phyloP scores from a whole-genome alignment of 2,888 invertebrate species.

The Girardia tigrina region DNA sequence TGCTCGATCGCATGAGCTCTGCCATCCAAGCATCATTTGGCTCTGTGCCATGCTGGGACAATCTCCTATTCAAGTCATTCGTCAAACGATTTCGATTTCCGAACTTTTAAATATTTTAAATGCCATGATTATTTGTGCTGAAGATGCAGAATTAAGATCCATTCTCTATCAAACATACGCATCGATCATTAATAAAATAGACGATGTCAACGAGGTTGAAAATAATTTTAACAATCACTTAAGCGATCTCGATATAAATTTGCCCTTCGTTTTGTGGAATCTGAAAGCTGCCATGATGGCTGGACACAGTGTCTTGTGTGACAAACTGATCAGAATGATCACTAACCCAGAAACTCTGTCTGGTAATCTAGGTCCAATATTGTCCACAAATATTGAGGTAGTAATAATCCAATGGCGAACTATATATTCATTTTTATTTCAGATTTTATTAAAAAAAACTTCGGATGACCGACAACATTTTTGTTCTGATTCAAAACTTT shows the following conservation, averaged over 20 bases:
- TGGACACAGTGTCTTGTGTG: background rate
- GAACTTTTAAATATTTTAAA: background rate
- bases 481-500: background rate
- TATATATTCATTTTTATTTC: background rate
- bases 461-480: background rate
- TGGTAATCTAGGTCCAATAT: background rate
- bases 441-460: background rate
- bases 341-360: background rate
- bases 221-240: background rate
- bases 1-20: background rate
- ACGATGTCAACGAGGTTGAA: background rate
- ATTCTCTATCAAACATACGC: slow-evolving; percentile 2
- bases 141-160: background rate
- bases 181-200: background rate
- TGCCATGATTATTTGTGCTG: background rate
- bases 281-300: slow-evolving; percentile 18
- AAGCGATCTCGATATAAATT: background rate
- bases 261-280: background rate
- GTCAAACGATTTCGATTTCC: background rate
- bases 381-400: background rate
- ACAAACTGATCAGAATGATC: background rate
- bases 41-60: background rate
- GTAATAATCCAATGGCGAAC: background rate
- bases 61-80: background rate
- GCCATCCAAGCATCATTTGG: background rate